A percentile compares a stretch with the other conserved stretches of the same genome.
Evolutionary conservation across 2,113 vertebrate species (phyloP).

Genomic region (Equus quagga): DNA sequence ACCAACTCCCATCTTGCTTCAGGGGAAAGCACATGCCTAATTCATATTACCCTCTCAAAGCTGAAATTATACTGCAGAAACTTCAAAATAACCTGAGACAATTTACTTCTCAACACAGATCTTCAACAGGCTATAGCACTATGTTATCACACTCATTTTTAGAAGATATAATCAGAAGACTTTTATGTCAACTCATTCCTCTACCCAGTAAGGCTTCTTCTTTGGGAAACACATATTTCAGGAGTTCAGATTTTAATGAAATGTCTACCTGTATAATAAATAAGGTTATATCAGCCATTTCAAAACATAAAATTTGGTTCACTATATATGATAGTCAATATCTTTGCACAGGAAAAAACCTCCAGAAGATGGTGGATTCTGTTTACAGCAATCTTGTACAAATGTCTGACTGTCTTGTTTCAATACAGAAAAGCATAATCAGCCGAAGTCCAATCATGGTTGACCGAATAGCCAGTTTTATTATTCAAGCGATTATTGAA

Average conservation of each 20-base stretch:
- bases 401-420: constrained; percentile 58
- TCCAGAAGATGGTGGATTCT: constrained; percentile 77
- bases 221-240: neutral
- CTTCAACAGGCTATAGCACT: constrained; percentile 54
- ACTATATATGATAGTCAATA: constrained; percentile 66
- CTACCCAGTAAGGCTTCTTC: neutral
- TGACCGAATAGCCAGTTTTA: constrained; percentile 75
- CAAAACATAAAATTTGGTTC: constrained; percentile 79
- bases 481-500: constrained; percentile 80
- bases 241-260: constrained; percentile 65
- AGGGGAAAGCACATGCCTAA: neutral
- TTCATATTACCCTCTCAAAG: constrained; percentile 52
- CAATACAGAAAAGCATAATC: constrained; percentile 68
- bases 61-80: constrained; percentile 74
- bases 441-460: constrained; percentile 56
- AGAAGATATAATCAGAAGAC: constrained; percentile 72
- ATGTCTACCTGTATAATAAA: constrained; percentile 67
- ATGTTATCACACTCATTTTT: constrained; percentile 78
- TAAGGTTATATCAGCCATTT: constrained; percentile 78
- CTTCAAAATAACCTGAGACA: constrained; percentile 68
- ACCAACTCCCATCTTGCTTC: constrained; percentile 67
- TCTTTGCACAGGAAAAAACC: constrained; percentile 25
- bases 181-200: constrained; percentile 70
- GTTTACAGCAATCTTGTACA: constrained; percentile 72
- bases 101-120: neutral